These are phyloP conservation scores for Acanthosepion esculentum DNA, from an alignment of 2,888 invertebrate genomes.

Conservation along the genomic window DNA sequence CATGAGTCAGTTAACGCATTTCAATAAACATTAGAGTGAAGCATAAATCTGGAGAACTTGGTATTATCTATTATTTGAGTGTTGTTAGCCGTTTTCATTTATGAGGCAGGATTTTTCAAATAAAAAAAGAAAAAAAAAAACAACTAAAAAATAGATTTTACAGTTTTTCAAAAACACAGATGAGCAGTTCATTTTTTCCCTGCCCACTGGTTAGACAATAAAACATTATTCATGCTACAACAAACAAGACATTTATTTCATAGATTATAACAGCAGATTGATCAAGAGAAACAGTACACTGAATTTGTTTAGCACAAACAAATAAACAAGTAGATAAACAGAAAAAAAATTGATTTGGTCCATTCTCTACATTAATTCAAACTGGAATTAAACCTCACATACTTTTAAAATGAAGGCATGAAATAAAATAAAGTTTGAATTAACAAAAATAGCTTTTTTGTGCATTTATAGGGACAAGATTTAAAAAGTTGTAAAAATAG, in stretches of 20 bases:
- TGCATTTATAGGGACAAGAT: too few species aligned
- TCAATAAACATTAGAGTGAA: background rate
- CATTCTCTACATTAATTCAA: background rate
- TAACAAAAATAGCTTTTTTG: too few species aligned
- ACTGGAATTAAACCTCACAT: background rate
- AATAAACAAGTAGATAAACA: background rate
- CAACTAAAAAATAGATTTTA: background rate
- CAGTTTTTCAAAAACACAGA: background rate
- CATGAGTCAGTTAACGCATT: background rate
- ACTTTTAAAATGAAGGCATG: background rate
- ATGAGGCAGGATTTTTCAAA: background rate
- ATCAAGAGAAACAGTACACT: background rate
- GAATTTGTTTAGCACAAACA: background rate
- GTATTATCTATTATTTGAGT: background rate
- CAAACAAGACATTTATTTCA: background rate
- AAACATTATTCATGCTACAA: conserved; percentile 13
- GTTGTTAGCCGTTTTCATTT: background rate
- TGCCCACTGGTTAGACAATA: background rate
- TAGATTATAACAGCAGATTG: background rate
- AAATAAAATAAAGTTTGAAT: too few species aligned
- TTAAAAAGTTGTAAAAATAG: too few species aligned
- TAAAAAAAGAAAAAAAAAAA: background rate
- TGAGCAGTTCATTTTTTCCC: background rate
- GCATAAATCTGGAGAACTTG: background rate
- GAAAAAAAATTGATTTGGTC: background rate